phyloP scores from a whole-genome alignment of 2,797 vertebrate genomes.

The Sebastolobus altivelis region DNA sequence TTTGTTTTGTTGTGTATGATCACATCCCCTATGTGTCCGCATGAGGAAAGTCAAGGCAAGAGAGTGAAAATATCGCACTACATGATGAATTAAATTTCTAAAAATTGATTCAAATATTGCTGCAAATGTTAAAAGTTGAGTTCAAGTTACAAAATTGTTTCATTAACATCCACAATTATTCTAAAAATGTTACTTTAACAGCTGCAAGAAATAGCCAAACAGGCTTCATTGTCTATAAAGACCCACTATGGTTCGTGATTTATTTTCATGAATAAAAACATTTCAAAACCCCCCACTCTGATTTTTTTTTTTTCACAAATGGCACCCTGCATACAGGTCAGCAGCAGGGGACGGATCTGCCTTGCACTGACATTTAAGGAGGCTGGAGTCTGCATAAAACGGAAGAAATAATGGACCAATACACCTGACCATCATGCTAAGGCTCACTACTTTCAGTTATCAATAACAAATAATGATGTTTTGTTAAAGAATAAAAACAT shows the following conservation, averaged over 20 bases:
- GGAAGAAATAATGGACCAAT: slow-evolving; percentile 12
- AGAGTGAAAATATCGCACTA: background rate
- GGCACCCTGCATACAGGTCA: slow-evolving; percentile 18
- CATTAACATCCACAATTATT: background rate
- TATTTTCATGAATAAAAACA: slow-evolving; percentile 2
- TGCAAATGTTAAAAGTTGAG: background rate
- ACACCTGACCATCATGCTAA: background rate
- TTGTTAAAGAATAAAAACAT: background rate
- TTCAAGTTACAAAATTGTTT: background rate
- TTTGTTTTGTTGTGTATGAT: background rate
- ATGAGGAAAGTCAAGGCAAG: background rate
- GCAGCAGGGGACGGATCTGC: slow-evolving; percentile 15
- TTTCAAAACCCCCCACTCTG: background rate
- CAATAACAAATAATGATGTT: background rate
- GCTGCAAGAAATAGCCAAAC: background rate
- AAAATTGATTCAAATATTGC: background rate
- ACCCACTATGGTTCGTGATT: background rate
- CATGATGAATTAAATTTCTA: background rate
- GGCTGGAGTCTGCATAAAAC: slow-evolving; percentile 25
- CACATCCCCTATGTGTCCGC: background rate
- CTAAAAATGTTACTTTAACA: background rate
- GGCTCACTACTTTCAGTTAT: background rate
- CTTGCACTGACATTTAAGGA: slow-evolving; percentile 28
- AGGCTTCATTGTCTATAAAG: background rate
- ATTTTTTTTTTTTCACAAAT: background rate